Percentiles rank a stretch among this genome's conserved stretches.
Evolutionary conservation across 2,113 vertebrate genomes (phyloP).

Genomic region (Ornithorhynchus anatinus): DNA sequence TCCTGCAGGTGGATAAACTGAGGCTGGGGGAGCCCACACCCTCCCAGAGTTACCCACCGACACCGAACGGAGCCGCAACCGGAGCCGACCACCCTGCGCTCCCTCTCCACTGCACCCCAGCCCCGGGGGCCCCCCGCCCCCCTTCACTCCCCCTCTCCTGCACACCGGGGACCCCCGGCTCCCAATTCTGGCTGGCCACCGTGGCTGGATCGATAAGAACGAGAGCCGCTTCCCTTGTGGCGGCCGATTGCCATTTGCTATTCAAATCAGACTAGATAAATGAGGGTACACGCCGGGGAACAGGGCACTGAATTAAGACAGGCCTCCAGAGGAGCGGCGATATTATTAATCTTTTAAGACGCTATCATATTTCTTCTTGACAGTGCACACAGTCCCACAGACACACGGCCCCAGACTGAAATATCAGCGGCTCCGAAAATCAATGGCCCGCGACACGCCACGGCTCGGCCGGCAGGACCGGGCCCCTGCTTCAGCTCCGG

Average conservation of each 20-base stretch:
- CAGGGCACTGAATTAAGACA: slow-evolving; percentile 90
- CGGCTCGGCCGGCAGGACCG: slow-evolving; percentile 77
- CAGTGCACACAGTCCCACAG: slow-evolving; percentile 82
- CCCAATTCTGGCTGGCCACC: no score
- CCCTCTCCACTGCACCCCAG: not conserved
- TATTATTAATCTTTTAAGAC: slow-evolving; percentile 91
- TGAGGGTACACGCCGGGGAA: slow-evolving; percentile 88
- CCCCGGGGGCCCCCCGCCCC: slow-evolving; percentile 55
- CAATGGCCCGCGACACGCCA: slow-evolving; percentile 83
- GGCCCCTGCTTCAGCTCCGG: no score
- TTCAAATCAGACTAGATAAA: slow-evolving; percentile 90
- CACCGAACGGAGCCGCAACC: slow-evolving; percentile 9
- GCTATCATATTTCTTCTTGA: slow-evolving; percentile 90
- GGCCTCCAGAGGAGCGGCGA: slow-evolving; percentile 84
- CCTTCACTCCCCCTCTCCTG: not conserved
- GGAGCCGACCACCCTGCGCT: not conserved
- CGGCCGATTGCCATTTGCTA: slow-evolving; percentile 88
- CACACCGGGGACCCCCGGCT: no score
- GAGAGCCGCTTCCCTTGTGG: slow-evolving; percentile 88
- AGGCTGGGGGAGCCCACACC: not conserved
- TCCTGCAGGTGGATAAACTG: slow-evolving; percentile 37
- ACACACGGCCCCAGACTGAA: slow-evolving; percentile 86
- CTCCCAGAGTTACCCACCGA: not conserved
- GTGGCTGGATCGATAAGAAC: slow-evolving; percentile 87
- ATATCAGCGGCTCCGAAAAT: slow-evolving; percentile 86